Evolutionary conservation across 2,113 vertebrate genomes (phyloP), one percentile per base, ranked within the genome.

Genomic region (Salminus brasiliensis): DNA sequence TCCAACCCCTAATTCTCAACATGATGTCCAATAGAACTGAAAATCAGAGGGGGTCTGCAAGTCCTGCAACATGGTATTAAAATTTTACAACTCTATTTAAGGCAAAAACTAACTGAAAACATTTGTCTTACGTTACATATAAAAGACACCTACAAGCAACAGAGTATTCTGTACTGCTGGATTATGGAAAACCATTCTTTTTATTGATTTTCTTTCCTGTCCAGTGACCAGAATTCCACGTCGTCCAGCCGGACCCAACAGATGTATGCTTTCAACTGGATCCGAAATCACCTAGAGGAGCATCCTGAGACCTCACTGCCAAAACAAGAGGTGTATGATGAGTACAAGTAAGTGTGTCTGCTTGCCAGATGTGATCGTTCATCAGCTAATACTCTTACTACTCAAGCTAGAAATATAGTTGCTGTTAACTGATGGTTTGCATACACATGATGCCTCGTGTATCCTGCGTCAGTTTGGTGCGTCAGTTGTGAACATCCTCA

Each of bases 321-420:
- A 81, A 99, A 99, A 89, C 97, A 99, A 92, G 98, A 99, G 90
- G 98, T 99, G 82, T 99, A 99, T 78, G 97, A 99, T 87, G 98
- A 99, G 84, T 99, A 99, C 93, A 99, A 99, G 98, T 99, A 89
- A 95, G 98, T 94, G 59, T 67, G 53, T 0, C 30, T 69, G 25
- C 5, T 45, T 45, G 39, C 34, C 25, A 60, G 57, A 18, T n/a
- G 30, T 27, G 29, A 59, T 11, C 2, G 23, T n/a, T 59, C 1
- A 49, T 71, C 15, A 21, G 30, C 34, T 23, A 49, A 15, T 49
- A 25, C 6, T 49, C n/a, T 30, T 11, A 12, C 47, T 27, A 21
- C 8, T 43, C n/a, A n/a, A n/a, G n/a, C n/a, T 67, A 67, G 11
- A 30, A 30, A 18, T 70, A 5, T 4, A 34, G 11, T 36, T 23